These are phyloP conservation scores for Argopecten irradians DNA, from an alignment of 1,140 invertebrate species.

Conservation along the genomic window DNA sequence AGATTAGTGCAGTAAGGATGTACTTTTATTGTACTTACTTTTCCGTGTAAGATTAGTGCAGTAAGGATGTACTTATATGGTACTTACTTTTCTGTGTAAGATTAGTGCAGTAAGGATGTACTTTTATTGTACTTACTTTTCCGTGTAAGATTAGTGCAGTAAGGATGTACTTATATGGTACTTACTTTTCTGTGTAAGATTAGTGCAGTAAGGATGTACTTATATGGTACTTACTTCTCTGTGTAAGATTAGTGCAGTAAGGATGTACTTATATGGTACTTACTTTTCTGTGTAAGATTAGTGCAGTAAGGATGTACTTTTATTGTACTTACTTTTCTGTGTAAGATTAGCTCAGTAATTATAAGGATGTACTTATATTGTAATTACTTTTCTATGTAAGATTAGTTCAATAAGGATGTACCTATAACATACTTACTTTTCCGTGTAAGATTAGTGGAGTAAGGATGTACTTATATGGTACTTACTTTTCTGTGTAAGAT, in stretches of 20 bases:
- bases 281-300: conserved; percentile 90
- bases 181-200: conserved; percentile 88
- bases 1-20: conserved; percentile 92
- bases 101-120: conserved; percentile 94
- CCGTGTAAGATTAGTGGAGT: conserved; percentile 94
- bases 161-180: conserved; percentile 92
- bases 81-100: conserved; percentile 85
- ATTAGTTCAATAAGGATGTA: conserved; percentile 94
- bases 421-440: conserved; percentile 83
- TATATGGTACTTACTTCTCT: conserved; percentile 85
- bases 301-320: conserved; percentile 94
- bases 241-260: conserved; percentile 93
- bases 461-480: conserved; percentile 92
- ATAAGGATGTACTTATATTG: conserved; percentile 94
- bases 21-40: conserved; percentile 87
- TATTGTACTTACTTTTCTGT: conserved; percentile 86
- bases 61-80: conserved; percentile 95
- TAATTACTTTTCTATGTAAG: conserved; percentile 85
- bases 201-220: conserved; percentile 93
- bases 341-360: conserved; percentile 92
- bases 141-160: conserved; percentile 94
- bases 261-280: conserved; percentile 89
- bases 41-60: conserved; percentile 93
- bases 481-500: conserved; percentile 88
- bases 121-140: conserved; percentile 85